phyloP scores from a whole-genome alignment of 23 tunicate genomes.

The Phallusia fumigata region DNA sequence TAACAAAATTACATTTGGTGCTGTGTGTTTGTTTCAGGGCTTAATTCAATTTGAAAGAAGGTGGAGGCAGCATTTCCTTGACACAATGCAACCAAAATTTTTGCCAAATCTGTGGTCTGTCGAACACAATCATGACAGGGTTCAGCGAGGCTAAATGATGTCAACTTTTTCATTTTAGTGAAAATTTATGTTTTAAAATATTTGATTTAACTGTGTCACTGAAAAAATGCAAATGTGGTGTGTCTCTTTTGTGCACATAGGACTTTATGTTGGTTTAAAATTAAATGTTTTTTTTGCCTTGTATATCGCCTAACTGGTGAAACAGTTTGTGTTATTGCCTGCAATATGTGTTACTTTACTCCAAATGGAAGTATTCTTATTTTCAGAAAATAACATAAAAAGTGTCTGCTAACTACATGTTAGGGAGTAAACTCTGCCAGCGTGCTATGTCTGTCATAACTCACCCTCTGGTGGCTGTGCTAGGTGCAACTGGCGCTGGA shows the following conservation, averaged over 20 bases:
- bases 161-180: background rate
- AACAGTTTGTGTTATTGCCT: too few relatives aligned
- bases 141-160: background rate
- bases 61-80: conserved; percentile 89
- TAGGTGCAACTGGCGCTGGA: conserved; percentile 99
- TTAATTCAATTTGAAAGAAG: conserved; percentile 62
- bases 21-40: conserved; percentile 42
- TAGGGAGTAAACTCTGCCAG: background rate
- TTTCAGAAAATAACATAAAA: background rate
- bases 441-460: background rate
- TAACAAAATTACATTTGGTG: background rate
- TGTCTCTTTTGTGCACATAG: too few relatives aligned
- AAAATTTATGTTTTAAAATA: too few relatives aligned
- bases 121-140: conserved; percentile 80
- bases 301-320: too few relatives aligned
- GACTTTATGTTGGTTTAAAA: too few relatives aligned
- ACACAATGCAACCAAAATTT: conserved; percentile 78
- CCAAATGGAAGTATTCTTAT: background rate
- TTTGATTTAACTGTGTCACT: too few relatives aligned
- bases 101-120: conserved; percentile 88
- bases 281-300: too few relatives aligned
- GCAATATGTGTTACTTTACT: background rate
- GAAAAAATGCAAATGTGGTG: too few relatives aligned
- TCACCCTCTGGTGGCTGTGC: conserved; percentile 59
- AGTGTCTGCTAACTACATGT: background rate